phyloP scores from a whole-genome alignment of 2,797 vertebrate species.

The Sebastes nivosus region DNA sequence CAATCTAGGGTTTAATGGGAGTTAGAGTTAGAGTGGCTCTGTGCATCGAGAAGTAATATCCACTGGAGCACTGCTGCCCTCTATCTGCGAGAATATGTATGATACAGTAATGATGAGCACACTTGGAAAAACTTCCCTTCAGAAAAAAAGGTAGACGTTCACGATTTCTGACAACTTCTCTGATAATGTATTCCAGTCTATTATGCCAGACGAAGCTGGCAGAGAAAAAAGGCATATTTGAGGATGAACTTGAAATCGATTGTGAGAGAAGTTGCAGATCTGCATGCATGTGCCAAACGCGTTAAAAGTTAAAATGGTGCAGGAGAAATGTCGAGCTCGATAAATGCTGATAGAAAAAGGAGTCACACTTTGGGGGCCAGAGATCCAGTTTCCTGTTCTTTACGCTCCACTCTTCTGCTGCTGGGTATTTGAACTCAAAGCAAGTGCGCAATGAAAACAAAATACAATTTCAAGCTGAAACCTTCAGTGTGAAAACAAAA shows the following conservation, averaged over 20 bases:
- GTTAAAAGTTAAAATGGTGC: constrained; percentile 36
- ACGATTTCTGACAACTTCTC: constrained; percentile 36
- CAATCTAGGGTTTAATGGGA: constrained; percentile 43
- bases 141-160: background rate
- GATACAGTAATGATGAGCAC: background rate
- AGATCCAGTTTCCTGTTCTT: background rate
- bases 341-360: constrained; percentile 13
- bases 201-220: constrained; percentile 47
- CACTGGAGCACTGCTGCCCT: constrained; percentile 65
- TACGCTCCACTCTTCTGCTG: background rate
- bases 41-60: background rate
- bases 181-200: constrained; percentile 29
- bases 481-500: constrained; percentile 22
- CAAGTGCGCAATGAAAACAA: background rate
- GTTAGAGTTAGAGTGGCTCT: background rate
- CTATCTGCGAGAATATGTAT: constrained; percentile 30
- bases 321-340: constrained; percentile 1
- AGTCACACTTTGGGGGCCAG: background rate
- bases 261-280: constrained; percentile 32
- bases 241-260: constrained; percentile 42
- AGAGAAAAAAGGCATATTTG: background rate
- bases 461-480: constrained; percentile 8
- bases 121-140: background rate
- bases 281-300: constrained; percentile 5
- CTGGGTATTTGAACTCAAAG: background rate